Conservation (phyloP, 2,113 vertebrate genomes). For the Dicerorhinus sumatrensis region DNA sequence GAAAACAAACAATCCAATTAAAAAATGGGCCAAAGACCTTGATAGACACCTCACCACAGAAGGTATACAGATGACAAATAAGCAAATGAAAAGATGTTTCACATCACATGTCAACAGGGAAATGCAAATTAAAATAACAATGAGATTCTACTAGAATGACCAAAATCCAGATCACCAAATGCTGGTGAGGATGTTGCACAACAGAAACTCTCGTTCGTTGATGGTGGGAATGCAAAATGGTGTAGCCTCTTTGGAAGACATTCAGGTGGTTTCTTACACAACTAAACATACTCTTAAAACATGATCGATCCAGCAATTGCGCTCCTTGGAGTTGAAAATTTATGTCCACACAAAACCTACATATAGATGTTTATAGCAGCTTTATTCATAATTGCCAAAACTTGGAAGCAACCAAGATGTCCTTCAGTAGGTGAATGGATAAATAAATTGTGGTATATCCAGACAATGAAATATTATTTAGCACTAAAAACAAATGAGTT, state of each 20-base stretch:
- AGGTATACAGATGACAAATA: neutral
- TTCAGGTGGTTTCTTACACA: neutral
- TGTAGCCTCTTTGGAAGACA: neutral
- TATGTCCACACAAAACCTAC: neutral
- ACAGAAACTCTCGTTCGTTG: neutral
- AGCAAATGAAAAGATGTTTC: neutral
- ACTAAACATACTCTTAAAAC: neutral
- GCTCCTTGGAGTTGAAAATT: neutral
- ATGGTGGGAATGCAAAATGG: neutral
- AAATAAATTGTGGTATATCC: neutral
- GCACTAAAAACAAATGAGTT: neutral
- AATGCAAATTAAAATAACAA: neutral
- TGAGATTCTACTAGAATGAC: neutral
- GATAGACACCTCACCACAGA: neutral
- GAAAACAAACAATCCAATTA: neutral
- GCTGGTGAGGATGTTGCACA: neutral
- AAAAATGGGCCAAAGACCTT: neutral
- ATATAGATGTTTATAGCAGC: neutral
- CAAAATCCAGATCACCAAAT: neutral
- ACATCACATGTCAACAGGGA: neutral
- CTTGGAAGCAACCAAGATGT: neutral
- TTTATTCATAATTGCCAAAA: neutral
- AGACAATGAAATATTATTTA: neutral
- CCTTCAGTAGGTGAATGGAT: neutral
- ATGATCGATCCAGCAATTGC: neutral